A percentile compares a stretch with the other conserved stretches of the same genome.
Evolutionary conservation across 2,113 vertebrate species (phyloP).

Genomic region (Urocynchramus pylzowi): DNA sequence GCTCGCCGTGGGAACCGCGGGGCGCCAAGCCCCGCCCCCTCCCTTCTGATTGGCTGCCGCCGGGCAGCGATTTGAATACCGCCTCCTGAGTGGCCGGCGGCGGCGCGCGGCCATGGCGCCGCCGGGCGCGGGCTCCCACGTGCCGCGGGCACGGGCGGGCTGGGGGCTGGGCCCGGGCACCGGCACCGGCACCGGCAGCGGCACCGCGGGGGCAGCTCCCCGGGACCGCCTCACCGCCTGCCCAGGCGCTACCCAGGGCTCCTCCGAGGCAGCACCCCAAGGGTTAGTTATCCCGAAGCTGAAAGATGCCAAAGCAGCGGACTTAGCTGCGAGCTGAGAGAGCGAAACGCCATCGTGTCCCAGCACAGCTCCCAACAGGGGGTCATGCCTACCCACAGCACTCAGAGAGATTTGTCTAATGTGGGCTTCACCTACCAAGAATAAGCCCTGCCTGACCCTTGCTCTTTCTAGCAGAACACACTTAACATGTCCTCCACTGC

Average conservation of each 20-base stretch:
- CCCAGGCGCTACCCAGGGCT: accelerated
- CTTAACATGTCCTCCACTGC: background rate
- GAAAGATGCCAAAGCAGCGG: background rate
- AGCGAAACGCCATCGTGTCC: background rate
- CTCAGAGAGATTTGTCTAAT: background rate
- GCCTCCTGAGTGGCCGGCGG: background rate
- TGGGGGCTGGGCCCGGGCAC: background rate
- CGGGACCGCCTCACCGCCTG: background rate
- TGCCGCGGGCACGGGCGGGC: too few species aligned
- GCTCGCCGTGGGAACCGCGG: background rate
- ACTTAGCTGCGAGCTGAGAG: background rate
- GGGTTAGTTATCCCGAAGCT: too few species aligned
- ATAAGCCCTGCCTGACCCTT: background rate
- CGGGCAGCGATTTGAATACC: background rate
- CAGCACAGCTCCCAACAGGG: background rate
- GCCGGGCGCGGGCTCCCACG: background rate
- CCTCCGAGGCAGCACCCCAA: too few species aligned
- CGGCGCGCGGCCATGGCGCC: background rate
- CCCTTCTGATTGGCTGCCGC: background rate
- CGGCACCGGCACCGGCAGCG: background rate
- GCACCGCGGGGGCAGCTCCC: background rate
- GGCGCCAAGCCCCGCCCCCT: background rate
- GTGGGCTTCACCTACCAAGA: background rate
- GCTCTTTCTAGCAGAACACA: accelerated
- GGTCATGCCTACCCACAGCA: background rate